Base-by-base conservation (phyloP, 1,140 invertebrate genomes). In the Portunus trituberculatus region DNA sequence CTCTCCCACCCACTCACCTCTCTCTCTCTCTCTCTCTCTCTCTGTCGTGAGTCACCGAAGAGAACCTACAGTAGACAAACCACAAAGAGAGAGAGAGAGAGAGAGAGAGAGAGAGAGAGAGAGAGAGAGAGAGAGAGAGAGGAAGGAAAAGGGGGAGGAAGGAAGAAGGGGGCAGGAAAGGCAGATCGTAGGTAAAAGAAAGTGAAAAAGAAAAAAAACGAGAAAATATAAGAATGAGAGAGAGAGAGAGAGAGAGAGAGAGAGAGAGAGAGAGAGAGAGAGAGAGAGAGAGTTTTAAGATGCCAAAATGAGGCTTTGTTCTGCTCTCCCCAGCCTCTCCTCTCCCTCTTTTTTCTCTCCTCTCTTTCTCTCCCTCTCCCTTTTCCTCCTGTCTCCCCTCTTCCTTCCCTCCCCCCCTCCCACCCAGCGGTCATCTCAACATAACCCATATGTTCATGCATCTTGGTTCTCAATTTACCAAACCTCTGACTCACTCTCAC, bases 181-280 rank as follows among this genome's bases (percentile, higher is more conserved):
- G 25, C n/a, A 84, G 20, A 84, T 28, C 14, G 83, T 8, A 32
- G 25, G 20, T 6, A 32, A 84, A 32, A 88, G 86, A 88, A 29
- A 88, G 86, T 39, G 86, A 86, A 25, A 86, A 10, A 59, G 52
- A 59, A 10, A 59, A 10, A 59, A 10, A 59, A 10, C 3, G 67
- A 76, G 67, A 76, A 29, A 88, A 29, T 14, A n/a, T 14, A 4
- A 84, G 6, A 84, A 4, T 8, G 83, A 87, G 86, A 87, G 86
- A 88, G 86, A 88, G 86, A 88, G 86, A 88, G 86, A 88, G 86
- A 88, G 86, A 88, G 86, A 88, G 86, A 32, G 86, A 32, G 86
- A 88, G 86, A 88, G 31, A 32, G 31, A 32, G 86, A 32, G 86
- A 32, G 86, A 32, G 86, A 32, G 86, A 32, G 86, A 32, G 86